Evolutionary conservation across 2,888 invertebrate genomes (phyloP), one percentile per base, ranked within the genome.

Genomic region (Xestia ashworthii): DNA sequence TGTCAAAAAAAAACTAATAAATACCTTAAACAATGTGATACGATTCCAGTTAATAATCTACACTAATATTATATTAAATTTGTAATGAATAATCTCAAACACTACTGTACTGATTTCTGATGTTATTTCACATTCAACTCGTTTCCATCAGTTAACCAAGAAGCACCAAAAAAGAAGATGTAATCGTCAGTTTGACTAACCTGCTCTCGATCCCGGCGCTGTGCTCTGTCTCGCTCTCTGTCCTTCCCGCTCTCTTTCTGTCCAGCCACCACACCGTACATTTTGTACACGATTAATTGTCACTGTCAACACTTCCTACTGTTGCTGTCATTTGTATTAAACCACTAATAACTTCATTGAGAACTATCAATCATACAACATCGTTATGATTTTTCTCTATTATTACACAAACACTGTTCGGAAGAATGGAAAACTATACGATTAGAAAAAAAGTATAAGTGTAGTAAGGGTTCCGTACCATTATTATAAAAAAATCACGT

Each of bases 261-360:
- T 1, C 90, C 90, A 0, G 90, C 90, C 12, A 92, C 76, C 6
- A 92, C 88, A 0, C 92, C 88, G 78, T 92, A 91, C 92, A 92
- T 91, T 9, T 14, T 69, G 19, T 4, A 48, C 60, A 72, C 55
- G 4, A 8, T n/a, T 22, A 74, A 4, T 2, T 41, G 6, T n/a
- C 65, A 75, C 65, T 9, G 1, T 19, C 60, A 32, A 44, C 46
- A 66, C 38, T 19, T 72, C 25, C n/a, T 11, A 44, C 3, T 55
- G 6, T n/a, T 19, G 41, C 12, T 48, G 9, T 38, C 46, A 66
- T 38, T 38, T 38, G 32, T 3, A 62, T 9, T 19, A 60, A 11
- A 38, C 32, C 32, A 62, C 38, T 9, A 62, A 38, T 0, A 38
- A 62, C 19, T 62, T n/a, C 38, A 9, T 38, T 62, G 0, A 62